These are phyloP conservation scores for Venustaconcha ellipsiformis DNA, from an alignment of 1,140 invertebrate genomes.

Conservation along the genomic window DNA sequence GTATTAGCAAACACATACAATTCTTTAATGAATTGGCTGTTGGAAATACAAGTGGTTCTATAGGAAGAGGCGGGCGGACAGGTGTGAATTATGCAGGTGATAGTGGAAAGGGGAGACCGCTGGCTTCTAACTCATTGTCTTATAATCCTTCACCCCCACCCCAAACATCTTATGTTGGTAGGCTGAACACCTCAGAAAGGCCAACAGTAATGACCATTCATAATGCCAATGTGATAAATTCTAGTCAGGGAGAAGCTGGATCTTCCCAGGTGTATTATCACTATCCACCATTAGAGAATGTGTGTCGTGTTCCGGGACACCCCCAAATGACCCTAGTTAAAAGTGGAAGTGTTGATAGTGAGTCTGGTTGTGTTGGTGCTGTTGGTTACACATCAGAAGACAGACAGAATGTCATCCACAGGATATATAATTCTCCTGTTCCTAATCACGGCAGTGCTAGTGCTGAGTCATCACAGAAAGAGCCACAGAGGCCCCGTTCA, in stretches of 20 bases:
- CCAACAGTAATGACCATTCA: constrained; percentile 34
- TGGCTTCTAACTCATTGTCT: background rate
- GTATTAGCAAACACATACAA: constrained; percentile 11
- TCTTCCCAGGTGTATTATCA: constrained; percentile 7
- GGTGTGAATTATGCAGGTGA: too few relatives aligned
- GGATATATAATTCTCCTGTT: constrained; percentile 22
- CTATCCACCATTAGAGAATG: constrained; percentile 26
- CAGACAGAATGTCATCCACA: background rate
- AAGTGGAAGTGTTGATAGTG: constrained; percentile 15
- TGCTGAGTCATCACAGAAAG: constrained; percentile 21
- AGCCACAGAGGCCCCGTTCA: constrained; percentile 4
- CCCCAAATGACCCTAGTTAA: constrained; percentile 16
- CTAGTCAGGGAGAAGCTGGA: constrained; percentile 21
- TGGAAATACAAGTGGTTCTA: constrained; percentile 9
- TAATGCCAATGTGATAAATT: background rate
- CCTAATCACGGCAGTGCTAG: constrained; percentile 30
- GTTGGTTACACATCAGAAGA: constrained; percentile 12
- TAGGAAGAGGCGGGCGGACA: too few relatives aligned
- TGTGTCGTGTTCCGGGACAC: constrained; percentile 31
- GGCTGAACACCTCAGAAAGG: constrained; percentile 16
- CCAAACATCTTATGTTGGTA: constrained; percentile 7
- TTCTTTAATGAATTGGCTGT: constrained; percentile 23
- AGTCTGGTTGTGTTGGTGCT: constrained; percentile 10
- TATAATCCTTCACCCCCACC: constrained; percentile 6
- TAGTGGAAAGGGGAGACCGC: too few relatives aligned